Conservation (phyloP, 2,888 invertebrate species). For the Papilio protenor region DNA sequence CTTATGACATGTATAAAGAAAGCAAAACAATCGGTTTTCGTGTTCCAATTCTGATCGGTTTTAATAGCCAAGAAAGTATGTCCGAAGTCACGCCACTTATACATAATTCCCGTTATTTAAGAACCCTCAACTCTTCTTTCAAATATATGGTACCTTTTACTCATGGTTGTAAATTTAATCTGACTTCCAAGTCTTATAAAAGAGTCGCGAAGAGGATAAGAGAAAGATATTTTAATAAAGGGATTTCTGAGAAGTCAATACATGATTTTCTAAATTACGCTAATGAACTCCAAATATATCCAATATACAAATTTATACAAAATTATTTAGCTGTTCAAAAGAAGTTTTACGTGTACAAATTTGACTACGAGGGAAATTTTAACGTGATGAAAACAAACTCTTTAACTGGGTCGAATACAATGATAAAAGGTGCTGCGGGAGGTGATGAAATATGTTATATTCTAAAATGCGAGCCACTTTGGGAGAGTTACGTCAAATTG, state of each 20-base stretch:
- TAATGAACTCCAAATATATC: slow-evolving; percentile 74
- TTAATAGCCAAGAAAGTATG: slow-evolving; percentile 78
- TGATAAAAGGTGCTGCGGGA: slow-evolving; percentile 74
- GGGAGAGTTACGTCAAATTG: slow-evolving; percentile 65
- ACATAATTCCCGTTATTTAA: slow-evolving; percentile 66
- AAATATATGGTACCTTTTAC: slow-evolving; percentile 76
- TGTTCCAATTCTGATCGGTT: slow-evolving; percentile 78
- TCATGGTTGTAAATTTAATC: slow-evolving; percentile 65
- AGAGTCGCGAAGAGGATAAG: slow-evolving; percentile 64
- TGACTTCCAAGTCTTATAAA: slow-evolving; percentile 60
- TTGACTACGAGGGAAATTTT: slow-evolving; percentile 74
- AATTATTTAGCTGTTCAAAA: slow-evolving; percentile 55
- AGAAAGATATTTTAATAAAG: slow-evolving; percentile 64
- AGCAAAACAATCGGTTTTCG: slow-evolving; percentile 46
- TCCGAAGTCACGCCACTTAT: slow-evolving; percentile 75
- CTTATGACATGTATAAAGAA: slow-evolving; percentile 54
- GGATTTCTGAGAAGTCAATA: slow-evolving; percentile 63
- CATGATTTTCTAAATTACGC: slow-evolving; percentile 69
- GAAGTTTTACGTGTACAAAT: slow-evolving; percentile 74
- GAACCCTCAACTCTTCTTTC: slow-evolving; percentile 62
- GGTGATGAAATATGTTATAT: slow-evolving; percentile 81
- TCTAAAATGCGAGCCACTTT: slow-evolving; percentile 74
- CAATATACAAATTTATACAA: slow-evolving; percentile 74
- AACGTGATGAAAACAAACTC: slow-evolving; percentile 71
- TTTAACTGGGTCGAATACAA: slow-evolving; percentile 54